A percentile compares a stretch with the other conserved stretches of the same genome.
phyloP scores from a whole-genome alignment of 2,888 invertebrate genomes.

The Ametastegia equiseti region DNA sequence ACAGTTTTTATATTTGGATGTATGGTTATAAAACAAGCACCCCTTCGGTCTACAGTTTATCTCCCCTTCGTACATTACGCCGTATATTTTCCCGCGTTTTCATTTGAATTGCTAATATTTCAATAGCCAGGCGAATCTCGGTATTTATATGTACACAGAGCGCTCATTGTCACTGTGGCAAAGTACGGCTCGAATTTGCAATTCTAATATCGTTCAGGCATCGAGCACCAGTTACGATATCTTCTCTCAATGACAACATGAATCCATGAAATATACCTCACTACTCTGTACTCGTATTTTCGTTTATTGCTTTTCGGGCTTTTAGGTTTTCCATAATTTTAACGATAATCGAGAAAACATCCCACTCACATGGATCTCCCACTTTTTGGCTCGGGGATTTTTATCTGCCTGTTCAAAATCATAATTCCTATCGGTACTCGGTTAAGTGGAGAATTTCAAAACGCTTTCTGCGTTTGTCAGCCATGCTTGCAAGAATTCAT shows the following conservation, averaged over 20 bases:
- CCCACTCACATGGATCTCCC: too few species aligned
- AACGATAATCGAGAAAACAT: too few species aligned
- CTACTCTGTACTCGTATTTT: background rate
- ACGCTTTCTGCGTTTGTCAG: too few species aligned
- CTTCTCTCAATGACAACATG: background rate
- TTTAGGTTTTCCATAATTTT: too few species aligned
- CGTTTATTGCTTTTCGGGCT: background rate
- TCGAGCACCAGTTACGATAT: background rate
- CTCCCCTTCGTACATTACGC: background rate
- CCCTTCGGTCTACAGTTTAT: background rate
- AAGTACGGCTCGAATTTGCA: background rate
- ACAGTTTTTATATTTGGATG: background rate
- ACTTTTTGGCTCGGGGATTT: too few species aligned
- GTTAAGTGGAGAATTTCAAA: too few species aligned
- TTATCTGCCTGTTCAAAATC: too few species aligned
- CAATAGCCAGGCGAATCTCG: conserved; percentile 10
- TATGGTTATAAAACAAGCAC: background rate
- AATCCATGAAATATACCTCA: background rate
- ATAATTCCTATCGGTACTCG: too few species aligned
- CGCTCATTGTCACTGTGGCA: background rate
- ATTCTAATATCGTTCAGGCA: conserved; percentile 13
- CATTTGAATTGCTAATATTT: conserved; percentile 18
- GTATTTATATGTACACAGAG: background rate
- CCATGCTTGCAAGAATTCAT: too few species aligned
- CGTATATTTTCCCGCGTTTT: background rate